Conservation (phyloP, 2,888 invertebrate genomes). For the Pammene fasciana region DNA sequence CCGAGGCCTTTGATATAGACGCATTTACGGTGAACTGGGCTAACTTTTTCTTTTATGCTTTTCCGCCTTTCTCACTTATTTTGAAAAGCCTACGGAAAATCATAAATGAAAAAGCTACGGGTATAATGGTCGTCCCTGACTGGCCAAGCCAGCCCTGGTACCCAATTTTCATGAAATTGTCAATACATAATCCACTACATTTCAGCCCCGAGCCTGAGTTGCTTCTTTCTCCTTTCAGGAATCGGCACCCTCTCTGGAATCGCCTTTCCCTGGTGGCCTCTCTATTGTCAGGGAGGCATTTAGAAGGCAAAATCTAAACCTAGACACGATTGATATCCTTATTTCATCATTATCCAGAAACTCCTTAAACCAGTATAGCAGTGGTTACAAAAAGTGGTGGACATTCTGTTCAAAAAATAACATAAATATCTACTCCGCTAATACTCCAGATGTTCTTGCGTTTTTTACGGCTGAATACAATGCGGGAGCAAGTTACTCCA, state of each 20-base stretch:
- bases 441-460: not conserved
- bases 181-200: not conserved
- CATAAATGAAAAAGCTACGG: not conserved
- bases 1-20: too few species aligned
- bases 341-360: not conserved
- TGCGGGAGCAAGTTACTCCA: not conserved
- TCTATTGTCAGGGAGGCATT: not conserved
- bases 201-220: not conserved
- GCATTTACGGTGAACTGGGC: too few species aligned
- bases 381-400: not conserved
- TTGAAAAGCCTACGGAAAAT: not conserved
- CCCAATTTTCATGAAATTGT: not conserved
- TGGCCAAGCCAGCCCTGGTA: not conserved
- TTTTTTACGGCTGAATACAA: not conserved
- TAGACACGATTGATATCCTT: not conserved
- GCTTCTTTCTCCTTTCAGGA: slow-evolving; percentile 2
- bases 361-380: not conserved
- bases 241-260: not conserved
- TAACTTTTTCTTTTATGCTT: too few species aligned
- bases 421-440: not conserved
- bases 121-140: not conserved
- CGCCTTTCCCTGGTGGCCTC: not conserved
- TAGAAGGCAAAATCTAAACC: not conserved
- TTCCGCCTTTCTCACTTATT: not conserved
- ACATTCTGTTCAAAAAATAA: not conserved